A percentile compares a stretch with the other conserved stretches of the same genome.
These are phyloP conservation scores for Neosilurus hyrtlii DNA, from an alignment of 2,797 vertebrate species.

Conservation along the genomic window DNA sequence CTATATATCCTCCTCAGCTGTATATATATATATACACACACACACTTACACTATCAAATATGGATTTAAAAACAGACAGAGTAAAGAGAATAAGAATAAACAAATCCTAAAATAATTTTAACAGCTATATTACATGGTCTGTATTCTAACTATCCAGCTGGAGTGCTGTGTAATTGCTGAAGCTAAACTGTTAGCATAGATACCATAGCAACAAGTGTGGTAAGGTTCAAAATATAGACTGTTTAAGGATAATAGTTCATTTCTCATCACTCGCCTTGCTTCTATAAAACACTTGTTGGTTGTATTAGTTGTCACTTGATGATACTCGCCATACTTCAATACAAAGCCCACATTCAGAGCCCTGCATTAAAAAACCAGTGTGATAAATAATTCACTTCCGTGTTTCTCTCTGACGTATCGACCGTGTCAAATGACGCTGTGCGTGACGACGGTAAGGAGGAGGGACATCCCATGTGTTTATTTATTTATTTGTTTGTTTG, in stretches of 20 bases:
- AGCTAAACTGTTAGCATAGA: not conserved
- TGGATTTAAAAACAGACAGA: not conserved
- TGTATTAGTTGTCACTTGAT: not conserved
- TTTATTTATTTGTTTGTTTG: too few relatives aligned
- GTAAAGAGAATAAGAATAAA: not conserved
- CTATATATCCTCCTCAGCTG: not conserved
- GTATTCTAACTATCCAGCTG: too few relatives aligned
- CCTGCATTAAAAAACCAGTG: not conserved
- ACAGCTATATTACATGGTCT: too few relatives aligned
- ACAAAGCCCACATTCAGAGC: not conserved
- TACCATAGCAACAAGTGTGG: not conserved
- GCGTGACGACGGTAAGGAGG: too few relatives aligned
- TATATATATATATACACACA: too few relatives aligned
- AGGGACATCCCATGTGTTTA: too few relatives aligned
- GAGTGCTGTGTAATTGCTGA: not conserved
- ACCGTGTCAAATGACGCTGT: too few relatives aligned
- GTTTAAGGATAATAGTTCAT: not conserved
- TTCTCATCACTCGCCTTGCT: not conserved
- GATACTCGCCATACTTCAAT: not conserved
- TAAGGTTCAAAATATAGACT: not conserved
- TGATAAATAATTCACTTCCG: not conserved
- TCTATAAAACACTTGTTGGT: not conserved
- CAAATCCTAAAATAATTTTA: too few relatives aligned
- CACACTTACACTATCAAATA: too few relatives aligned
- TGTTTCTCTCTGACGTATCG: not conserved